Evolutionary conservation across 1,140 invertebrate species (phyloP).

Genomic region (Oncopeltus fasciatus): DNA sequence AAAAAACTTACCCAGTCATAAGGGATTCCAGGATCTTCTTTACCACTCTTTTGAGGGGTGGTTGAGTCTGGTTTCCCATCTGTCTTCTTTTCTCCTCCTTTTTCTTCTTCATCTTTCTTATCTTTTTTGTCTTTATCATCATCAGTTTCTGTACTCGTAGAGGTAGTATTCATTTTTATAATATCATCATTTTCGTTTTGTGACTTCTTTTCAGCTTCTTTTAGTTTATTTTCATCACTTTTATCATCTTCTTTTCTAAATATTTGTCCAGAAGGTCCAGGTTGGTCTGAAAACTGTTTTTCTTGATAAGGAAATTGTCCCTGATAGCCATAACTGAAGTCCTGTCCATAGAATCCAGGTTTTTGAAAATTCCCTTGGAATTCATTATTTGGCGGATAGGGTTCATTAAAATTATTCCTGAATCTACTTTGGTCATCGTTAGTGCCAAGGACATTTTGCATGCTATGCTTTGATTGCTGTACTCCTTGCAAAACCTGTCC

Average conservation of each 20-base stretch:
- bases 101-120: slow-evolving; percentile 30
- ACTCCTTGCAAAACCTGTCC: background rate
- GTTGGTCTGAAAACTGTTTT: background rate
- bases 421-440: background rate
- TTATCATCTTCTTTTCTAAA: slow-evolving; percentile 11
- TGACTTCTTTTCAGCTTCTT: background rate
- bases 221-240: slow-evolving; percentile 5
- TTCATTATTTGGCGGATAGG: background rate
- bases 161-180: background rate
- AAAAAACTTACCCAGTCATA: slow-evolving; percentile 54
- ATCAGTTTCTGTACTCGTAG: slow-evolving; percentile 1
- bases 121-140: slow-evolving; percentile 24
- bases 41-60: slow-evolving; percentile 29
- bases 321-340: background rate
- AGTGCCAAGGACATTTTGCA: background rate
- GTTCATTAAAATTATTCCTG: background rate
- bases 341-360: background rate
- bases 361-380: background rate
- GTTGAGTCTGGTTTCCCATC: slow-evolving; percentile 27
- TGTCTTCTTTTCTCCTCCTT: slow-evolving; percentile 29
- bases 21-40: slow-evolving; percentile 62
- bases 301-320: background rate
- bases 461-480: background rate
- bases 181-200: background rate
- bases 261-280: background rate